Evolutionary conservation across 2,888 invertebrate species (phyloP), one percentile per base, ranked within the genome.

Genomic region (Lamellibrachia satsuma): DNA sequence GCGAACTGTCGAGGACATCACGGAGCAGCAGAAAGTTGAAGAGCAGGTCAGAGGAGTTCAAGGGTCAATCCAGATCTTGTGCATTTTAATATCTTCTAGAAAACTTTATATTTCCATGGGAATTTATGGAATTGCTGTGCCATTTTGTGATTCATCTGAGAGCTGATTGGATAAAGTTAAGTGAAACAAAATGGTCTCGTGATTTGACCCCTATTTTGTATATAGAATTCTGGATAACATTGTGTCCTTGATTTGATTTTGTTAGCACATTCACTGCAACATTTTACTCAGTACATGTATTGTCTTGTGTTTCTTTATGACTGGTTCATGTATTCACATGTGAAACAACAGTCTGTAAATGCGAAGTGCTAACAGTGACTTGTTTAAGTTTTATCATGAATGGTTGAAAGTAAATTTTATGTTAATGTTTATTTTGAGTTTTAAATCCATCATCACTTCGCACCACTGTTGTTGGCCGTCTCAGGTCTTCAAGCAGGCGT

Each of bases 401-500:
- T 9, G 55, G 55, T 55, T 3, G 55, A 55, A 55, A 55, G 55
- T 60, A 60, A 60, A 60, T 60, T 55, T 55, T 60, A 1, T 15
- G 11, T 60, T 60, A 11, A 7, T 55, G 55, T 75, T 1, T 22
- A 22, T 22, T 75, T 75, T 75, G 75, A 15, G 75, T 75, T 11
- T 75, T 6, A 55, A 75, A 15, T n/a, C 75, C 15, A 2, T 22
- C n/a, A 75, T 75, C 6, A 6, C 22, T 75, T 39, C 0, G 39
- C 39, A 39, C 39, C 75, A 22, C 22, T 22, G 75, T 75, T 75
- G 15, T 75, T 75, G 75, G 39, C 75, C 15, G 0, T n/a, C 75
- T 22, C 75, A 96, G 95, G 98, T 96, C 57, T 99, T 99, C 96
- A 98, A 99, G 96, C 98, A 98, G 96, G 97, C 98, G 4, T 99